Evolutionary conservation across 2,113 vertebrate genomes (phyloP).

Genomic region (Odocoileus hemionus): DNA sequence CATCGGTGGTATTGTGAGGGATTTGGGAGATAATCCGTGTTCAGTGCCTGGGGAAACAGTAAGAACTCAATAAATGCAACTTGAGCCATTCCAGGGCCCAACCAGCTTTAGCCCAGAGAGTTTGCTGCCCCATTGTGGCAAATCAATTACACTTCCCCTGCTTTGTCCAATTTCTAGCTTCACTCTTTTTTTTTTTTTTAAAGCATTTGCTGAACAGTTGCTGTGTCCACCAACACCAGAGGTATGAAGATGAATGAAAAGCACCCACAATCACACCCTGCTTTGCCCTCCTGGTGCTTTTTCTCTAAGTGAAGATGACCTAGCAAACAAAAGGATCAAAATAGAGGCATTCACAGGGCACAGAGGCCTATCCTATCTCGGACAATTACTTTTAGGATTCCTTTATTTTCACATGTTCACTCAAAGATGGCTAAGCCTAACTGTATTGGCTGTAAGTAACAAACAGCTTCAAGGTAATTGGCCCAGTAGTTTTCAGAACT

Average conservation of each 20-base stretch:
- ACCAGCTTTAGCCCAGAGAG: neutral
- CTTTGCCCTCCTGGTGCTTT: neutral
- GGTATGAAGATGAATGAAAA: neutral
- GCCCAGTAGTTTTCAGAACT: neutral
- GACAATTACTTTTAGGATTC: neutral
- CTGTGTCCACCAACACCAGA: neutral
- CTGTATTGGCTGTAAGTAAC: neutral
- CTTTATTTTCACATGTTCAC: neutral
- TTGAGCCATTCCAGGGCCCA: neutral
- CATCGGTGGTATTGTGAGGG: neutral
- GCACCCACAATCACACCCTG: fast-evolving
- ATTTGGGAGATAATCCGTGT: neutral
- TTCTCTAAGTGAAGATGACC: neutral
- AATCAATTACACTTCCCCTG: neutral
- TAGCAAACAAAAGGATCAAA: neutral
- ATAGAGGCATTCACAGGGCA: neutral
- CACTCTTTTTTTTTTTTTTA: neutral
- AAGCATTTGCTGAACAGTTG: neutral
- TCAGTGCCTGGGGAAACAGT: neutral
- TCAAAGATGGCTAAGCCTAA: neutral
- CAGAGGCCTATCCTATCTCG: fast-evolving
- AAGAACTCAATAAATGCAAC: neutral
- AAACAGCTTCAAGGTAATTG: neutral
- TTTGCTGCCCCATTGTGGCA: neutral
- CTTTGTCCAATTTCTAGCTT: neutral